Base-by-base conservation (phyloP, 2,797 vertebrate species). In the Melanotaenia boesemani region DNA sequence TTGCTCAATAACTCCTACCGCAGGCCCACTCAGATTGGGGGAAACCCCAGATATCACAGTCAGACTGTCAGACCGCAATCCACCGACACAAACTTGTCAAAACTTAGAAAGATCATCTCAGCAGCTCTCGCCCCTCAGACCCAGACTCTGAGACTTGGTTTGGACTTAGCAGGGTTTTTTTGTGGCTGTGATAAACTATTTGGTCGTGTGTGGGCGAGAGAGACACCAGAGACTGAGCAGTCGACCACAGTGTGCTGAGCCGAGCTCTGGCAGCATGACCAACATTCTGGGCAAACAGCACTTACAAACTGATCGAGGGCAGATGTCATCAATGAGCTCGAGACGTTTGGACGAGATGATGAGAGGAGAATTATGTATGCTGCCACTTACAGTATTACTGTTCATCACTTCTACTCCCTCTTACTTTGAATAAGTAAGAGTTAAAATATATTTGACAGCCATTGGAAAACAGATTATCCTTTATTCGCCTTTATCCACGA, bases 111-210 rank as follows among this genome's bases (percentile, higher is more conserved):
- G 61, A 82, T 74, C 44, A 69, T 77, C 78, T 65, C 54, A n/a
- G 26, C 63, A 37, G 36, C 62, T 58, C 79, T 76, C 67, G 60
- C 64, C 39, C 63, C 76, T 54, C 66, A 70, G 74, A 36, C 66
- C 37, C 83, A 89, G 78, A 87, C 82, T 84, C 69, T 1, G 34
- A 89, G 81, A 66, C 85, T 74, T 84, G 76, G 83, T 77, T 83
- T 61, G 66, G 81, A 60, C 59, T 81, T 79, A 85, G 76, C 77
- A 70, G 67, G 50, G 30, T 67, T 44, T 82, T 66, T 80, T 67
- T 80, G 82, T 6, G 85, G 86, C 54, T 8, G 39, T 15, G 74
- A 77, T 64, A 72, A 82, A 74, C 52, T 54, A 83, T 64, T 66
- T 56, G 36, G 66, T 82, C 2, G 57, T 60, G 77, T 55, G 87